These are phyloP conservation scores for Harpalus rufipes DNA, from an alignment of 2,888 invertebrate genomes.

Conservation along the genomic window DNA sequence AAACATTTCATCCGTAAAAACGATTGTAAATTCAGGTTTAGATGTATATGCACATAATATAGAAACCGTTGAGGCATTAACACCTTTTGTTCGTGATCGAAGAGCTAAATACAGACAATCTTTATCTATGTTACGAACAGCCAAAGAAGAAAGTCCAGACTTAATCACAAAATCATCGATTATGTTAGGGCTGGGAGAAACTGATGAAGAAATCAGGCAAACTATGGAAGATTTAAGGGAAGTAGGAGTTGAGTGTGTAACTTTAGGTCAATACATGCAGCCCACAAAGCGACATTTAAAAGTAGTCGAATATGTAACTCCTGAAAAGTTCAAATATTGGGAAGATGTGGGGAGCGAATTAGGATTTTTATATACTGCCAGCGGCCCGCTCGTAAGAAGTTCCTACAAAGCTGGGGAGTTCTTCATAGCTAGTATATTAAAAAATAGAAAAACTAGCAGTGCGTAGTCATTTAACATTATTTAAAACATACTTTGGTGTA, in stretches of 20 bases:
- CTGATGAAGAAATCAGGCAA: conserved; percentile 90
- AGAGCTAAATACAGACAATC: conserved; percentile 96
- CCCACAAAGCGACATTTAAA: conserved; percentile 97
- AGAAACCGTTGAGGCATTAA: conserved; percentile 95
- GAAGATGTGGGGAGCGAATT: conserved; percentile 88
- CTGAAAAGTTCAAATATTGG: conserved; percentile 94
- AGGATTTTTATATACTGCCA: conserved; percentile 97
- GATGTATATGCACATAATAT: conserved; percentile 94
- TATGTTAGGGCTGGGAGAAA: conserved; percentile 97
- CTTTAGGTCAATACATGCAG: conserved; percentile 99
- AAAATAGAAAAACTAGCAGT: conserved; percentile 79
- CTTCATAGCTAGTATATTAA: conserved; percentile 86
- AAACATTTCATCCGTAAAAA: conserved; percentile 84
- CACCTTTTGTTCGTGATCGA: conserved; percentile 95
- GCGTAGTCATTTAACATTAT: conserved; percentile 66
- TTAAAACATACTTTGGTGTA: conserved; percentile 66
- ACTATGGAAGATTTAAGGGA: conserved; percentile 91
- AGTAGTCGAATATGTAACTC: conserved; percentile 97
- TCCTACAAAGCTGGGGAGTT: conserved; percentile 37
- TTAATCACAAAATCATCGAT: conserved; percentile 98
- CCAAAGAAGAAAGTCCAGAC: conserved; percentile 88
- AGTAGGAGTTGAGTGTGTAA: conserved; percentile 95
- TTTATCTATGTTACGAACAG: conserved; percentile 88
- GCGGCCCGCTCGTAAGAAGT: conserved; percentile 96
- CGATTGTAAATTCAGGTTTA: conserved; percentile 88